Evolutionary conservation across 2,113 vertebrate genomes (phyloP).

Genomic region (Corythornis vintsioides): DNA sequence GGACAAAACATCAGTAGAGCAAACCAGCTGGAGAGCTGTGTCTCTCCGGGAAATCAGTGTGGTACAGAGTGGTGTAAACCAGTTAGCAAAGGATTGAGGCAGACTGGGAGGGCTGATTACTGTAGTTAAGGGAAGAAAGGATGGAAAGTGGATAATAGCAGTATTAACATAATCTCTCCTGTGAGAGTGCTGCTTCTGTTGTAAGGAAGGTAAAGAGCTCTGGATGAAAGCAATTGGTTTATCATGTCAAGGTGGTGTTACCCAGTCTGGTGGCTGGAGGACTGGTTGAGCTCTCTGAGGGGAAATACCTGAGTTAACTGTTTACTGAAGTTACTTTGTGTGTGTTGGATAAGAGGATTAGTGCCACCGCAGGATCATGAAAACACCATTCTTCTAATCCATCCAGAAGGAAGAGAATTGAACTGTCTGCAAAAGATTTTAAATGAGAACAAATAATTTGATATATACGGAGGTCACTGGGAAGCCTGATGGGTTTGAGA

Average conservation of each 20-base stretch:
- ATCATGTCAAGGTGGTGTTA: not conserved
- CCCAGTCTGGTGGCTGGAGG: not conserved
- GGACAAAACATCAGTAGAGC: not conserved
- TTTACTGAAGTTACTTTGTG: not conserved
- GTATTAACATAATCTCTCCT: not conserved
- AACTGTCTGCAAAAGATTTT: not conserved
- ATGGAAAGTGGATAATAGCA: not conserved
- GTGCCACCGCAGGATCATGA: not conserved
- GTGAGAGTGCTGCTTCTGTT: not conserved
- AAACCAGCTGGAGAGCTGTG: not conserved
- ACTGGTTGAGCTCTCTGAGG: not conserved
- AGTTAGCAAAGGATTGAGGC: not conserved
- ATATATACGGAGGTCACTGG: not conserved
- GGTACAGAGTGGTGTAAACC: not conserved
- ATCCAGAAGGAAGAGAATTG: not conserved
- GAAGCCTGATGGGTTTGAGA: not conserved
- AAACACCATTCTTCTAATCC: not conserved
- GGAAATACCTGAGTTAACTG: not conserved
- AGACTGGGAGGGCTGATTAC: not conserved
- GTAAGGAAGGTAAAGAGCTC: not conserved
- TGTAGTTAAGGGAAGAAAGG: not conserved
- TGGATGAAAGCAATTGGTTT: not conserved
- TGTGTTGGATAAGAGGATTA: not conserved
- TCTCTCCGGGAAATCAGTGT: not conserved
- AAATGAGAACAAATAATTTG: not conserved